These are phyloP conservation scores for Phocoena sinus DNA, from an alignment of 2,113 vertebrate genomes.

Conservation along the genomic window DNA sequence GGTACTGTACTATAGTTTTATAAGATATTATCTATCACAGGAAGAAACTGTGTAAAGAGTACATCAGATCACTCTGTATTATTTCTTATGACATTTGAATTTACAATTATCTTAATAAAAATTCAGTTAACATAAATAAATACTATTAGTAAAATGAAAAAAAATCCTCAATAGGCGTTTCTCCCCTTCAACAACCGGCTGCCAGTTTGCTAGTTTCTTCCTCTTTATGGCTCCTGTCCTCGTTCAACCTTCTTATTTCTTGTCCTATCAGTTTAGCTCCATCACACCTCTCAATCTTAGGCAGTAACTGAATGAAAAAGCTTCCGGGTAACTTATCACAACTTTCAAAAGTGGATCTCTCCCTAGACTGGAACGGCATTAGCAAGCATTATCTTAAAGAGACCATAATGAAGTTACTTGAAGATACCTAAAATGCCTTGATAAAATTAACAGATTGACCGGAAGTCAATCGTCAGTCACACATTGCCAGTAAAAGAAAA, in stretches of 20 bases:
- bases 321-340: neutral
- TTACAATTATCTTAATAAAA: neutral
- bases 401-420: neutral
- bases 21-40: neutral
- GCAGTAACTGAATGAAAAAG: neutral
- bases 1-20: neutral
- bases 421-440: neutral
- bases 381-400: slow-evolving; percentile 12
- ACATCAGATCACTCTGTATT: neutral
- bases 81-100: neutral
- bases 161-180: neutral
- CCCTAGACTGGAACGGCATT: neutral
- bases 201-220: neutral
- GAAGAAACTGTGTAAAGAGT: neutral
- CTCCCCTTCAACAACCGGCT: neutral
- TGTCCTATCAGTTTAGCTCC: neutral
- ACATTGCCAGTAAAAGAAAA: neutral
- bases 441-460: neutral
- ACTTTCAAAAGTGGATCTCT: neutral
- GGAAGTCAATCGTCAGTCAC: neutral
- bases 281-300: neutral
- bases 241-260: neutral
- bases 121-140: neutral
- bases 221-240: neutral
- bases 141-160: neutral